Base-by-base conservation (phyloP, 2,888 invertebrate genomes). In the Nasonia oneida region DNA sequence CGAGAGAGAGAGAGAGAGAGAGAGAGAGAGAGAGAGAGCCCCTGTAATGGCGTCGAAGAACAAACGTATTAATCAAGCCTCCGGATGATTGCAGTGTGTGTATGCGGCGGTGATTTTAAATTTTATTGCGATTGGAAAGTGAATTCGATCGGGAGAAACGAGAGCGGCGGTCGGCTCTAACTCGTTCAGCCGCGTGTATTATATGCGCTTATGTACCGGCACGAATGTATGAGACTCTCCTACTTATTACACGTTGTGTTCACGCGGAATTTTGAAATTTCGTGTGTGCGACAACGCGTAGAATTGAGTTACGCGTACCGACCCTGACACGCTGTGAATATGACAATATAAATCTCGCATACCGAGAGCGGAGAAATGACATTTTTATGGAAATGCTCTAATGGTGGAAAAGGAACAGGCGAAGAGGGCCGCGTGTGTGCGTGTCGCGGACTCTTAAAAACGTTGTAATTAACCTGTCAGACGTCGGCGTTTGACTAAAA, bases 51-150 rank as follows among this genome's bases (percentile, higher is more conserved):
- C 39, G 50, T 23, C 64, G 71, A 76, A 50, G 76, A 76, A 73
- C 77, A 77, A 82, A 85, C 85, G 82, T 85, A 86, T 83, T 86
- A 86, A 86, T 86, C 79, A 71, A 71, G 42, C 33, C 8, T n/a
- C 4, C 23, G 33, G 84, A 84, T 84, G 84, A 84, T 84, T 84
- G 47, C 53, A 53, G 61, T 29, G n/a, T 8, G 76, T 75, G 47
- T 37, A 29, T 74, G 47, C 57, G 14, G 57, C 23, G 23, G 39
- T 29, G 50, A 29, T 74, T 76, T 76, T 75, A 37, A 64, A 75
- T 81, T 82, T 76, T 67, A 76, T 76, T 64, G 57, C 23, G 39
- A 74, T 73, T 50, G 67, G 50, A 79, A 80, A 80, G 84, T 80
- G 79, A 75, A 75, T 84, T 80, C 33, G 42, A 29, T 3, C 5